Evolutionary conservation across 2,888 invertebrate species (phyloP), one percentile per base, ranked within the genome.

Genomic region (Patella pellucida): DNA sequence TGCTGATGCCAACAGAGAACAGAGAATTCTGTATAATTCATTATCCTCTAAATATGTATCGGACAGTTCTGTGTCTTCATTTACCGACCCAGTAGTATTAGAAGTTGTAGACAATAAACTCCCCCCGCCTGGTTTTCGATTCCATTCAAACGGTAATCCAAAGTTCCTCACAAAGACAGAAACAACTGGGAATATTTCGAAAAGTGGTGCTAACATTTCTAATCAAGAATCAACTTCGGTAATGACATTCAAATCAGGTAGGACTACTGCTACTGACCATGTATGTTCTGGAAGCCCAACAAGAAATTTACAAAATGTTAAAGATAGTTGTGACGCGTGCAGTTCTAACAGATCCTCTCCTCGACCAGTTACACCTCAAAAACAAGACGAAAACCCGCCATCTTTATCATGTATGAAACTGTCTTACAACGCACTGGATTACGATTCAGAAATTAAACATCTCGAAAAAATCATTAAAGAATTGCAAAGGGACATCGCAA

Each of bases 81-180:
- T 62, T 15, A 62, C 67, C 31, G n/a, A 31, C 19, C 52, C 52
- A 56, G 54, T 51, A 19, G 56, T 52, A 14, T 69, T 50, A 14
- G 69, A 74, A 50, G 15, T 52, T 19, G 69, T 56, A 3, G 80
- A 82, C 31, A 75, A 78, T 3, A 82, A 76, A 54, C 68, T 74
- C 14, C 78, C 80, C n/a, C 78, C 83, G 0, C 82, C 85, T 12
- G 85, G 85, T 31, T 85, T 85, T 73, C 79, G 85, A 12, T 85
- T 82, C 69, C 82, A 81, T 67, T 78, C 83, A 15, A 81, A 85
- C 67, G 85, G 85, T 3, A 78, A 82, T 3, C 75, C 81, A 12
- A 85, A 84, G 74, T 23, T 27, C 41, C 7, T 9, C 41, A 41
- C 41, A 41, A 41, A 41, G 41, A 41, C 41, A 41, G 41, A 41